These are phyloP conservation scores for Gallirallus australis DNA, from an alignment of 2,797 vertebrate genomes.

Conservation along the genomic window DNA sequence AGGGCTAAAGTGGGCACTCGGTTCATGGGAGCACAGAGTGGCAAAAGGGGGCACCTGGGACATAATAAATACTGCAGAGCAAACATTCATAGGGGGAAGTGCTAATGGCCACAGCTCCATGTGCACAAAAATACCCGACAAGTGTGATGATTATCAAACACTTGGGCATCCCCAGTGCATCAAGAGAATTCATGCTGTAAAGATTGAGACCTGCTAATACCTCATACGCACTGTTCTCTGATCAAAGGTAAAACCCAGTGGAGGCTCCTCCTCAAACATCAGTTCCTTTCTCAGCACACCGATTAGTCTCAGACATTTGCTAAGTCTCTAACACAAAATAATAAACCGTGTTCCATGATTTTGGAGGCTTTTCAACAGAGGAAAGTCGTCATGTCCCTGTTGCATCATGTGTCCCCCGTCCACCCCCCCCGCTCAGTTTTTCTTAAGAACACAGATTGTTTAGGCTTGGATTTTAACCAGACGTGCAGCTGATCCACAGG, in stretches of 20 bases:
- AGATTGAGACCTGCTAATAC: neutral
- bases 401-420: neutral
- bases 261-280: neutral
- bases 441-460: neutral
- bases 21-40: neutral
- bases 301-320: neutral
- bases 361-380: neutral
- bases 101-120: neutral
- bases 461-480: neutral
- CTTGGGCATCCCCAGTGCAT: neutral
- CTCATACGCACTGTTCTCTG: fast-evolving
- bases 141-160: neutral
- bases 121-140: neutral
- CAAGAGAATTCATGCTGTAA: neutral
- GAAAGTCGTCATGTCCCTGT: neutral
- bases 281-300: neutral
- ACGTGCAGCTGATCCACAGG: neutral
- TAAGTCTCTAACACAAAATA: neutral
- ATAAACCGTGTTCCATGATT: neutral
- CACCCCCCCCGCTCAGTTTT: neutral
- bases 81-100: fast-evolving
- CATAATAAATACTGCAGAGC: neutral
- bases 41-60: neutral
- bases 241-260: neutral
- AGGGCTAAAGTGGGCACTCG: neutral